Conservation (phyloP, 37 sponge, comb jelly and placozoan genomes). For the Oopsacas minuta region DNA sequence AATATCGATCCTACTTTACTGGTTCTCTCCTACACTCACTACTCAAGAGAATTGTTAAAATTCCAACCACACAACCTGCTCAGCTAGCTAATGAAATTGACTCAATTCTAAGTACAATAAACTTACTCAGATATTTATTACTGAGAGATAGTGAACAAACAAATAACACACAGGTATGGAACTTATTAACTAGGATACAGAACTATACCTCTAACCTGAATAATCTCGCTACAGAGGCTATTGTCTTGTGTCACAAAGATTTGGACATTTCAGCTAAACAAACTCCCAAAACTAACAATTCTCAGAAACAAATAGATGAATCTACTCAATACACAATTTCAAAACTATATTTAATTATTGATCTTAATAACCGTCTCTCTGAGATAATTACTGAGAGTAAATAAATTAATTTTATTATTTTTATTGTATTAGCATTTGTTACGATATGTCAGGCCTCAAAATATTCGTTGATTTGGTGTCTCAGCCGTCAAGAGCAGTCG, state of each 20-base stretch:
- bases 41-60: neutral
- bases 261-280: neutral
- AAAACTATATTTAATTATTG: neutral
- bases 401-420: no score
- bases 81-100: neutral
- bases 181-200: neutral
- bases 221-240: neutral
- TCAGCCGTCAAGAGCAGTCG: slow-evolving; percentile 15
- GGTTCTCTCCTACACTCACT: neutral
- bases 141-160: neutral
- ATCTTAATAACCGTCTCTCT: neutral
- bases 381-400: neutral
- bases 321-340: neutral
- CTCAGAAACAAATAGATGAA: neutral
- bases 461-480: neutral
- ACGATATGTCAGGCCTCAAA: slow-evolving; percentile 9
- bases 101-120: neutral
- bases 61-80: neutral
- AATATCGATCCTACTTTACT: neutral
- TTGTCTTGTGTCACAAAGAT: neutral
- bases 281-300: neutral
- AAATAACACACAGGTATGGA: neutral
- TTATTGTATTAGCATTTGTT: no score
- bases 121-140: neutral
- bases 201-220: neutral